These are phyloP conservation scores for Chelidonichthys spinosus DNA, from an alignment of 2,797 vertebrate species.

Conservation along the genomic window DNA sequence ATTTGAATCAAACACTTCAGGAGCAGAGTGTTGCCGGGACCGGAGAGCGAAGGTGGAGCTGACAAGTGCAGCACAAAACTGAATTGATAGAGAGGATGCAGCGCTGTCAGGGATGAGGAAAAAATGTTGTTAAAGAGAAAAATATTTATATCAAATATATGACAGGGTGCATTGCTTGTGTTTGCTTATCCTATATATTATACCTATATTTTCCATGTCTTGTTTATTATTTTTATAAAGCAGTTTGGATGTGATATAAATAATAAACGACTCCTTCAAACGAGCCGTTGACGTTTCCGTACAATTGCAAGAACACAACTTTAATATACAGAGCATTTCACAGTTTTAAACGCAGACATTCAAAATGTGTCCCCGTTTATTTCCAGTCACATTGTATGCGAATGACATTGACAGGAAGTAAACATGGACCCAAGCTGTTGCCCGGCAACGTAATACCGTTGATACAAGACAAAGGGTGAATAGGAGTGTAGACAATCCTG, in stretches of 20 bases:
- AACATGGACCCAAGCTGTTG: not conserved
- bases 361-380: not conserved
- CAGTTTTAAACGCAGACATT: not conserved
- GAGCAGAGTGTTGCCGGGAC: conserved; percentile 50
- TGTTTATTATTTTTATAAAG: not conserved
- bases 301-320: too few species aligned
- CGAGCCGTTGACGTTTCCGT: not conserved
- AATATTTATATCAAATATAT: conserved; percentile 3
- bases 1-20: conserved; percentile 73
- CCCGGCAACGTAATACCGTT: not conserved
- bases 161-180: conserved; percentile 1
- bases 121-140: conserved; percentile 22
- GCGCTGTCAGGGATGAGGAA: not conserved
- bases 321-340: too few species aligned
- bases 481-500: not conserved
- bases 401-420: not conserved
- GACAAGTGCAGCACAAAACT: conserved; percentile 9
- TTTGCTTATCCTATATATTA: not conserved
- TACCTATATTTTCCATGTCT: not conserved
- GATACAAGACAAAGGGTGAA: not conserved
- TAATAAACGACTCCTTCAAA: not conserved
- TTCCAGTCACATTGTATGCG: not conserved
- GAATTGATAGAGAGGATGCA: conserved; percentile 13
- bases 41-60: conserved; percentile 38
- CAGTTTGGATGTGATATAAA: not conserved